phyloP scores from a whole-genome alignment of 1,140 invertebrate species.

The Bombyx mandarina region DNA sequence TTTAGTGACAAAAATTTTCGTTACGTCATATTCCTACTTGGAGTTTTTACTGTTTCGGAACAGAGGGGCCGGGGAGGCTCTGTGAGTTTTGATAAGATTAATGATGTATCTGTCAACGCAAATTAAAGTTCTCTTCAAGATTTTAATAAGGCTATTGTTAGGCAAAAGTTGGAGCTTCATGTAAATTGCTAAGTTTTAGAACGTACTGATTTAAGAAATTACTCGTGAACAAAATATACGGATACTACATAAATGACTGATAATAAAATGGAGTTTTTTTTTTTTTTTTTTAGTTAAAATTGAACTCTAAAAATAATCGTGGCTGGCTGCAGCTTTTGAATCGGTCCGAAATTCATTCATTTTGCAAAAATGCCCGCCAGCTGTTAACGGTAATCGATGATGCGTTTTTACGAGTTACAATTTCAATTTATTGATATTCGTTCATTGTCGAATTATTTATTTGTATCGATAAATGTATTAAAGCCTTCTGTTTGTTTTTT shows the following conservation, averaged over 20 bases:
- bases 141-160: constrained; percentile 61
- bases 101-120: constrained; percentile 49
- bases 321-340: constrained; percentile 58
- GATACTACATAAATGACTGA: no score
- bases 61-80: constrained; percentile 15
- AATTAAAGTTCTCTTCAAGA: constrained; percentile 59
- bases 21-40: constrained; percentile 9
- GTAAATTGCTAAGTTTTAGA: constrained; percentile 49
- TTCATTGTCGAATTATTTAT: constrained; percentile 60
- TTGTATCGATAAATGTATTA: constrained; percentile 57
- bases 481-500: constrained; percentile 56
- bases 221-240: background rate
- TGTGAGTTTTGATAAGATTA: constrained; percentile 47
- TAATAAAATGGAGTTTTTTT: no score
- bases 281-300: background rate
- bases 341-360: constrained; percentile 51
- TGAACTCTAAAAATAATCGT: constrained; percentile 18
- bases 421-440: constrained; percentile 68
- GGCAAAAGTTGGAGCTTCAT: constrained; percentile 47
- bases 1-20: no score
- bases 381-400: constrained; percentile 67
- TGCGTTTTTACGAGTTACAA: constrained; percentile 63
- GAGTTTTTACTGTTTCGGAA: constrained; percentile 16
- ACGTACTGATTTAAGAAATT: background rate
- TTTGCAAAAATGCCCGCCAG: constrained; percentile 66